phyloP scores from a whole-genome alignment of 2,113 vertebrate species.

The Murina feae region DNA sequence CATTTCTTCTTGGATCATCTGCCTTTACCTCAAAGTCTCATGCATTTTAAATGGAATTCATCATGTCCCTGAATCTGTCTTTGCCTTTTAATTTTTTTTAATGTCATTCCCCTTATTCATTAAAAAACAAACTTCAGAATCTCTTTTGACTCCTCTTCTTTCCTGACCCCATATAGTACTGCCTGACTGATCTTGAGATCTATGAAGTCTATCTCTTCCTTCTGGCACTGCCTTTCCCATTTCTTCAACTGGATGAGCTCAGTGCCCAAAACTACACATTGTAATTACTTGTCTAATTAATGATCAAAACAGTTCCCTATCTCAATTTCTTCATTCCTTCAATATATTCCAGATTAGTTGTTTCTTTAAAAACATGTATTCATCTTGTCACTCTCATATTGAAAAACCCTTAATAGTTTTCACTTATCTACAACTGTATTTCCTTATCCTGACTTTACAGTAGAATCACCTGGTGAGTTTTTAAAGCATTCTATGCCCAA shows the following conservation, averaged over 20 bases:
- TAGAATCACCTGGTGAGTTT: not conserved
- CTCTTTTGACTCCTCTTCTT: not conserved
- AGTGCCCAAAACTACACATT: not conserved
- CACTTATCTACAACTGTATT: not conserved
- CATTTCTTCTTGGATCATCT: not conserved
- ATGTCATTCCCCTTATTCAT: not conserved
- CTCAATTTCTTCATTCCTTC: not conserved
- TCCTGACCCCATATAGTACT: not conserved
- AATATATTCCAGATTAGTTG: not conserved
- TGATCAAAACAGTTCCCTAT: not conserved
- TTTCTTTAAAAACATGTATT: not conserved
- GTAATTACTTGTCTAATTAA: not conserved
- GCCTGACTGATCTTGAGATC: not conserved
- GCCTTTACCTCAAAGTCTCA: not conserved
- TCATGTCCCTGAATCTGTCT: not conserved
- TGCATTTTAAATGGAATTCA: not conserved
- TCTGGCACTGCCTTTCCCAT: not conserved
- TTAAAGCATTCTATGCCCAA: not conserved
- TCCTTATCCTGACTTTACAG: not conserved
- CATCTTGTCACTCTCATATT: not conserved
- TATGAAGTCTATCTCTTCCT: not conserved
- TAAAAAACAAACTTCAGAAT: not conserved
- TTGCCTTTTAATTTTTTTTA: not conserved
- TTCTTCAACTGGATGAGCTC: not conserved
- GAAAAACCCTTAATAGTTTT: not conserved